Evolutionary conservation across 2,888 invertebrate genomes (phyloP).

Genomic region (Melieria crassipennis): DNA sequence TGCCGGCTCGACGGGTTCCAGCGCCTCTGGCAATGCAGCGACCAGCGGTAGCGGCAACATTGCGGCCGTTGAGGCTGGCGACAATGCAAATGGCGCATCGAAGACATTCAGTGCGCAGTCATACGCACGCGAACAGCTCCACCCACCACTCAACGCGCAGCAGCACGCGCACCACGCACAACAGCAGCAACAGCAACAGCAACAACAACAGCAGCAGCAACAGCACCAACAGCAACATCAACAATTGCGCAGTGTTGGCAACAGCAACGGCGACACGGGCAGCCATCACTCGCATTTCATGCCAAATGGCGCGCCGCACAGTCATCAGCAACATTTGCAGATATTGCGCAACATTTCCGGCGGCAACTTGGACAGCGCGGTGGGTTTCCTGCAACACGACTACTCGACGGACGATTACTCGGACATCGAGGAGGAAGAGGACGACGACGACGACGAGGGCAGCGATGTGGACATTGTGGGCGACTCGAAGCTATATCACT

Average conservation of each 20-base stretch:
- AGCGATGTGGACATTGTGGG: slow-evolving; percentile 66
- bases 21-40: slow-evolving; percentile 25
- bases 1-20: not conserved
- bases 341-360: slow-evolving; percentile 51
- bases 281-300: slow-evolving; percentile 34
- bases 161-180: slow-evolving; percentile 17
- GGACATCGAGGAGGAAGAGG: slow-evolving; percentile 54
- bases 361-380: slow-evolving; percentile 45
- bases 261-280: slow-evolving; percentile 14
- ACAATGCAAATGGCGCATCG: slow-evolving; percentile 37
- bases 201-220: slow-evolving; percentile 30
- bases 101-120: slow-evolving; percentile 43
- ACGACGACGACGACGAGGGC: slow-evolving; percentile 60
- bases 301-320: slow-evolving; percentile 23
- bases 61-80: not conserved
- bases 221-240: slow-evolving; percentile 31
- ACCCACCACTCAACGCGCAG: slow-evolving; percentile 18
- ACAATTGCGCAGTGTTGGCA: slow-evolving; percentile 5
- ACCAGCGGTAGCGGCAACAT: slow-evolving; percentile 8
- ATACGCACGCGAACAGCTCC: slow-evolving; percentile 33
- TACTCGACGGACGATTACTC: slow-evolving; percentile 65
- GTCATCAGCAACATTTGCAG: slow-evolving; percentile 52
- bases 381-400: slow-evolving; percentile 51
- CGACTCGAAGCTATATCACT: slow-evolving; percentile 61
- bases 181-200: slow-evolving; percentile 36